Conservation (phyloP, 2,797 vertebrate genomes). For the Melanotaenia parkinsoni region DNA sequence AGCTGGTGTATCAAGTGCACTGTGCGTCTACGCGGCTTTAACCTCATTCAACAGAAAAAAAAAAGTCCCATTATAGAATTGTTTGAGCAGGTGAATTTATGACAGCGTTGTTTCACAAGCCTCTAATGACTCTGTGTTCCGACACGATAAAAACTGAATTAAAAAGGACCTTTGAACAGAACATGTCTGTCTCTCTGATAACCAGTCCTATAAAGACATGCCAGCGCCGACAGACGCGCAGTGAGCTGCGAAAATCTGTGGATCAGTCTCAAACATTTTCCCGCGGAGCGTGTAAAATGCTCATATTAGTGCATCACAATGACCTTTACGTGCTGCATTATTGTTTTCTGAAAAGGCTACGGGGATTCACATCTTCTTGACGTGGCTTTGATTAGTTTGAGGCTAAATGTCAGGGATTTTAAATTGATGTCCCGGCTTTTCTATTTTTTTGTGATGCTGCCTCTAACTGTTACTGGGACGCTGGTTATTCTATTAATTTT, state of each 20-base stretch:
- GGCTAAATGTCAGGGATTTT: neutral
- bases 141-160: conserved; percentile 1
- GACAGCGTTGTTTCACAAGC: conserved; percentile 6
- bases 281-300: neutral
- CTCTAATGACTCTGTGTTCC: neutral
- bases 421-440: neutral
- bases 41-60: conserved; percentile 14
- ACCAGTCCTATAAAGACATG: conserved; percentile 37
- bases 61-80: neutral
- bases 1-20: conserved; percentile 11
- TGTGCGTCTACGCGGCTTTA: neutral
- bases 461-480: neutral
- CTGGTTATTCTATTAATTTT: neutral
- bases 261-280: conserved; percentile 10
- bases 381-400: conserved; percentile 1
- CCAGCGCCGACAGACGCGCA: conserved; percentile 38
- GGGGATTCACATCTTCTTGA: neutral
- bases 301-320: neutral
- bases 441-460: neutral
- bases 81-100: conserved; percentile 21
- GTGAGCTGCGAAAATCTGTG: conserved; percentile 27
- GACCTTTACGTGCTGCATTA: neutral
- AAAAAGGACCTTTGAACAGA: conserved; percentile 49
- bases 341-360: neutral
- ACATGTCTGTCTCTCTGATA: conserved; percentile 28